Conservation (phyloP, 2,113 vertebrate species). For the Pardalotus punctatus region DNA sequence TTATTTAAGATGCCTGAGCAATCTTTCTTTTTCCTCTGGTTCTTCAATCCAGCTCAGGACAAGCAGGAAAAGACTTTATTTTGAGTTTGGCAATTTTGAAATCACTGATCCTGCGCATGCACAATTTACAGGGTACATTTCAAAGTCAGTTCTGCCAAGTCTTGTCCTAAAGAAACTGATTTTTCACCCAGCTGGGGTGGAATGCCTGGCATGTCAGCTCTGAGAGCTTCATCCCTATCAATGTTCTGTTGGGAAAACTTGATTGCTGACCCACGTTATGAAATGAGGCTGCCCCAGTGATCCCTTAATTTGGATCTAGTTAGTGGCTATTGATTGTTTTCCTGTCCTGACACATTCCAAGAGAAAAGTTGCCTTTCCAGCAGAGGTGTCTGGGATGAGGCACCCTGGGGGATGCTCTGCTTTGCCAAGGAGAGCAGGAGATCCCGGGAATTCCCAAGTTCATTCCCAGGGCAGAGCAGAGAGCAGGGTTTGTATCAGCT, state of each 20-base stretch:
- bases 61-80: not conserved
- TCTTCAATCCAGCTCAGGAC: not conserved
- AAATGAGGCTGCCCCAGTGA: not conserved
- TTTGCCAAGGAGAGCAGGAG: not conserved
- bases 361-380: not conserved
- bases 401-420: not conserved
- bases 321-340: accelerated
- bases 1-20: not conserved
- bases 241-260: not conserved
- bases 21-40: not conserved
- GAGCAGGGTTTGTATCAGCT: not conserved
- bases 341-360: not conserved
- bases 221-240: not conserved
- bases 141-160: not conserved
- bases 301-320: not conserved
- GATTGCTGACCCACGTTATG: not conserved
- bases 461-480: not conserved
- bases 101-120: not conserved
- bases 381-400: not conserved
- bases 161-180: not conserved
- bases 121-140: not conserved
- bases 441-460: not conserved
- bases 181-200: not conserved
- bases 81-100: not conserved
- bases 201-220: not conserved